Conservation (phyloP, 2,113 vertebrate species). For the Coryphaenoides rupestris region DNA sequence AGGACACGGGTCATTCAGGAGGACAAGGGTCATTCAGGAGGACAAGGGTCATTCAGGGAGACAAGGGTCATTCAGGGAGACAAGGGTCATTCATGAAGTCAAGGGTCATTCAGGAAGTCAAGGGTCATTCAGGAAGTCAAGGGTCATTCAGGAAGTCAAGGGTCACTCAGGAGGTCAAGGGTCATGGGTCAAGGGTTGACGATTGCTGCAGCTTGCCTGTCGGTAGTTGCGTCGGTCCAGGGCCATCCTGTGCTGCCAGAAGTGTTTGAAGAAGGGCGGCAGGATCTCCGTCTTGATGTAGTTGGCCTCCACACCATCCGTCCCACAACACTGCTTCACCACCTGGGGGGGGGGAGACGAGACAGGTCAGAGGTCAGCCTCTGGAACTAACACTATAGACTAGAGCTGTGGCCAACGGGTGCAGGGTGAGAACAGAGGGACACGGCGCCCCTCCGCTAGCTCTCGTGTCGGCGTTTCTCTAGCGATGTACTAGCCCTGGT, state of each 20-base stretch:
- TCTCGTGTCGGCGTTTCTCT: constrained; percentile 48
- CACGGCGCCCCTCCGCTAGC: constrained; percentile 8
- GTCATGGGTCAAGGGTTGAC: too few relatives aligned
- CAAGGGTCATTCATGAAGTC: too few relatives aligned
- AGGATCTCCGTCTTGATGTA: constrained; percentile 99
- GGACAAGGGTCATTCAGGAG: too few relatives aligned
- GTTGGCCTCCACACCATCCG: constrained; percentile 97
- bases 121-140: too few relatives aligned
- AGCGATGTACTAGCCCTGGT: constrained; percentile 42
- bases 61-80: too few relatives aligned
- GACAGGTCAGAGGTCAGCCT: background rate
- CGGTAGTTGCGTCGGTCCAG: constrained; percentile 97
- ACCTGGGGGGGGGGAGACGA: constrained; percentile 71
- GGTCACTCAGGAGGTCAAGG: too few relatives aligned
- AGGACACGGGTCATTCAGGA: too few relatives aligned
- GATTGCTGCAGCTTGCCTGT: constrained; percentile 75
- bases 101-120: too few relatives aligned
- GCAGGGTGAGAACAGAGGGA: constrained; percentile 57
- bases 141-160: too few relatives aligned
- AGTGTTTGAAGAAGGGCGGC: constrained; percentile 98
- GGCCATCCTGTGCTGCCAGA: constrained; percentile 99
- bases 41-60: too few relatives aligned
- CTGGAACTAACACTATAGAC: background rate
- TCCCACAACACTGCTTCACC: constrained; percentile 98
- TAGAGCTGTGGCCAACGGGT: constrained; percentile 34